Base-by-base conservation (phyloP, 2,888 invertebrate genomes). In the Apamea anceps region DNA sequence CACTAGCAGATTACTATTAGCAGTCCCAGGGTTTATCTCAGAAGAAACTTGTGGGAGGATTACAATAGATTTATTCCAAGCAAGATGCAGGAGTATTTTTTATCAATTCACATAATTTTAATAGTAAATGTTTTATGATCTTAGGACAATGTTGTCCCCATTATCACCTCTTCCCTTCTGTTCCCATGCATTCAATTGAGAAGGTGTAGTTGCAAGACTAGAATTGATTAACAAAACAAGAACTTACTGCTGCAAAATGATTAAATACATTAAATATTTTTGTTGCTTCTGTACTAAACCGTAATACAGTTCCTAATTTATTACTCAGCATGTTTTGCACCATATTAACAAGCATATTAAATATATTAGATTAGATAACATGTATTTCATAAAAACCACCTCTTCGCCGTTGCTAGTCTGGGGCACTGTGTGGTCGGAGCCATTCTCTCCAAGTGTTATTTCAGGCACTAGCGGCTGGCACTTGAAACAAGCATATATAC, bases 381-480 rank as follows among this genome's bases (percentile, higher is more conserved):
- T 72, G 54, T 70, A 68, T 77, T 73, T 57, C 57, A 68, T 57
- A 48, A 76, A 77, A 82, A 72, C 48, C 80, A 87, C 84, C 88
- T 90, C 87, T 78, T 89, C 86, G 91, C 93, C 93, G 81, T 94
- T 94, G 85, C 87, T 90, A 28, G 92, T 82, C 45, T 91, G 91
- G 18, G 90, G 85, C 32, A 91, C 90, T 4, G 91, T 88, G 25
- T 91, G 91, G 13, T 93, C 93, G 2, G 92, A 84, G 28, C 86
- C 87, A 85, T 92, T 93, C 79, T 96, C 96, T 62, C 92, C 96
- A 72, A 96, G 92, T 28, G 95, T 96, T 72, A 96, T 93, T 90
- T 97, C 96, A n/a, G 97, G 97, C 75, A 97, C 96, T 83, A 97
- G 91, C 0, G 97, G 97, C 91, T 96, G 96, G 85, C 97, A 97